Percentiles rank a stretch among this genome's conserved stretches.
phyloP scores from a whole-genome alignment of 2,113 vertebrate species.

The Malurus elegans region DNA sequence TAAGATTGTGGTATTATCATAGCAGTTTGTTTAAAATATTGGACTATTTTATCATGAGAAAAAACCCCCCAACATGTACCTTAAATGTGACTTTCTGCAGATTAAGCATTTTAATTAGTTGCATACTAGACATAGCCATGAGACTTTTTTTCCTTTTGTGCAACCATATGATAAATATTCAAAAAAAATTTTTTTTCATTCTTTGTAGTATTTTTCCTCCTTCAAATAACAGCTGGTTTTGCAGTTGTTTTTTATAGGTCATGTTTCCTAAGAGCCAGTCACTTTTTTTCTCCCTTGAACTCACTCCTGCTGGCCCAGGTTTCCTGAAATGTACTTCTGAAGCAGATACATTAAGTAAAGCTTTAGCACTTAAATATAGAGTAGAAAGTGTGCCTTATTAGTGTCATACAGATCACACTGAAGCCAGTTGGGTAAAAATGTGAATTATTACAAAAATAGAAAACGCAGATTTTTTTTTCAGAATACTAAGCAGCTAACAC shows the following conservation, averaged over 20 bases:
- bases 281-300: not conserved
- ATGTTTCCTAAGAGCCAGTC: not conserved
- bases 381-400: not conserved
- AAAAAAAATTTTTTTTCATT: not conserved
- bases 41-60: not conserved
- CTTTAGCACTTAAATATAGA: not conserved
- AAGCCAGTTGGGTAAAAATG: not conserved
- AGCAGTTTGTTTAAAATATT: not conserved
- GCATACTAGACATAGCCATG: not conserved
- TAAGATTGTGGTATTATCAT: not conserved
- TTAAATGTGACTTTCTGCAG: not conserved
- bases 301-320: not conserved
- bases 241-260: not conserved
- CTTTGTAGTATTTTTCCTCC: not conserved
- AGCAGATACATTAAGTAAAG: not conserved
- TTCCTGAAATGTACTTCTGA: not conserved
- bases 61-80: not conserved
- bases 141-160: not conserved
- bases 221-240: not conserved
- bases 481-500: not conserved
- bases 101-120: not conserved
- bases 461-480: not conserved
- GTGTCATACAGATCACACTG: not conserved
- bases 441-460: not conserved
- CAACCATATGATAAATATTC: not conserved